Evolutionary conservation across 2,113 vertebrate genomes (phyloP), one percentile per base, ranked within the genome.

Genomic region (Epinephelus fuscoguttatus): DNA sequence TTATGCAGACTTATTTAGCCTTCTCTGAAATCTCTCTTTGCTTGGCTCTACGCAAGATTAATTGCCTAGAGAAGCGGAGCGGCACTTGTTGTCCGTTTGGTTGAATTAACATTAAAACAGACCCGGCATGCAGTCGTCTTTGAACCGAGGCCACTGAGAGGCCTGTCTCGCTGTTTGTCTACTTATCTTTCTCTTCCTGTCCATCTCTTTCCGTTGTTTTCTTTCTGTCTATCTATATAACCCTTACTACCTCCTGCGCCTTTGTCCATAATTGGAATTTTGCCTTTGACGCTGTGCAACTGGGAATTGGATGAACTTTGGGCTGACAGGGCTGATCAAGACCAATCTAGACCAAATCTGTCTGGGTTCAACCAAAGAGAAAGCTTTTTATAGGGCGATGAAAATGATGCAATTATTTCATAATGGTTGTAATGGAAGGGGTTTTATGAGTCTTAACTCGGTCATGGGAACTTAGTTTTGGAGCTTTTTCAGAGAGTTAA

Each of bases 321-420:
- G 12, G 84, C 66, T 83, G 80, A 57, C 37, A 1, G 33, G 3
- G 4, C 19, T n/a, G 59, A 84, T 80, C 33, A 64, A 70, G 64
- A 79, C 62, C 1, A 2, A 81, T 84, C 55, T 13, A 18, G 70
- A 87, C 59, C 27, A 77, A 75, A 73, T 84, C 72, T 75, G 73
- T 77, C 76, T 30, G 27, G 3, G 30, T 82, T 80, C 62, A 64
- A 9, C 70, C 33, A 49, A 37, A 80, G 49, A 81, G 68, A 64
- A 21, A 68, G 37, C 53, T 72, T 63, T 86, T 87, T 78, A 55
- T 40, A 55, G 73, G 33, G 56, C 17, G 59, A 61, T 71, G 77
- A 80, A 81, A 73, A 37, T 90, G 88, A 90, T 84, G 93, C 82
- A 93, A 93, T 84, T 74, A 66, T 91, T 84, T 80, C 74, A 55